Percentiles rank a stretch among this genome's conserved stretches.
Conservation (phyloP, 2,797 vertebrate species). For the Sarcoramphus papa region DNA sequence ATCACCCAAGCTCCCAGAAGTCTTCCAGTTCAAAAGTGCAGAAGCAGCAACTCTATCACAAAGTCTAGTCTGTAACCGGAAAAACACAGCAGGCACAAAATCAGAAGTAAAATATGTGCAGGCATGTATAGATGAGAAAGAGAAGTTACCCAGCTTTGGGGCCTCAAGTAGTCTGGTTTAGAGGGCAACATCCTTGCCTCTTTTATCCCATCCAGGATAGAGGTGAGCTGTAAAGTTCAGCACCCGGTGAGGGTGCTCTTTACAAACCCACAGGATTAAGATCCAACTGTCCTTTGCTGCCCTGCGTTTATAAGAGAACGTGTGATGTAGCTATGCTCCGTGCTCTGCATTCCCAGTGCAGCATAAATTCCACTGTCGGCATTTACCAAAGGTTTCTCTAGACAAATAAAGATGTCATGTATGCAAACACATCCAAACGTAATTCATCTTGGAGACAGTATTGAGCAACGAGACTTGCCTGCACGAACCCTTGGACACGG, state of each 20-base stretch:
- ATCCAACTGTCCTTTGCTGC: background rate
- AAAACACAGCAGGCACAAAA: background rate
- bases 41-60: background rate
- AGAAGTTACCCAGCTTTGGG: background rate
- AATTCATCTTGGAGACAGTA: background rate
- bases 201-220: background rate
- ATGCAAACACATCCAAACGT: background rate
- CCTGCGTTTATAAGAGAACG: fast-evolving
- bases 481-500: background rate
- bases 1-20: background rate
- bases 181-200: background rate
- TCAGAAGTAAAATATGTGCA: background rate
- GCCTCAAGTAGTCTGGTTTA: background rate
- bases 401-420: slow-evolving; percentile 10
- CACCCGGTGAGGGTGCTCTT: background rate
- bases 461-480: background rate
- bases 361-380: background rate
- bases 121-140: background rate
- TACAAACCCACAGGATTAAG: background rate
- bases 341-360: background rate
- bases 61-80: background rate
- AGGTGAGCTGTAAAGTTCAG: background rate
- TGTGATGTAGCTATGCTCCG: background rate
- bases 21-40: background rate
- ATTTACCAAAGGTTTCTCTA: background rate